Percentiles rank a stretch among this genome's conserved stretches.
phyloP scores from a whole-genome alignment of 37 sponge, comb jelly and placozoan genomes.

The Petrosia ficiformis region DNA sequence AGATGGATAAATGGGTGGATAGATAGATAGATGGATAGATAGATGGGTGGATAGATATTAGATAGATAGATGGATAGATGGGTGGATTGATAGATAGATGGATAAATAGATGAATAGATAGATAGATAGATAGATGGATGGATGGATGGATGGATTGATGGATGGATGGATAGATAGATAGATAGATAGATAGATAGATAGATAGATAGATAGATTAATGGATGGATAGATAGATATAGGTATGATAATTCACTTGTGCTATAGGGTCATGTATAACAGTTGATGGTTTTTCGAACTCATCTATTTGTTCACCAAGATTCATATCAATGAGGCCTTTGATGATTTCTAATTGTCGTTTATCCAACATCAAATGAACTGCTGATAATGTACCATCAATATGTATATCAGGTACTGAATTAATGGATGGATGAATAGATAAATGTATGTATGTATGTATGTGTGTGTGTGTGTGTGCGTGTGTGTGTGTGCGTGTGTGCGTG shows the following conservation, averaged over 20 bases:
- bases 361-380: slow-evolving; percentile 74
- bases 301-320: slow-evolving; percentile 89
- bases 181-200: too few species aligned
- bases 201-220: too few species aligned
- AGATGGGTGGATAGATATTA: too few species aligned
- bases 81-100: too few species aligned
- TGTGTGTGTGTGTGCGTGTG: slow-evolving; percentile 1
- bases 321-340: slow-evolving; percentile 87
- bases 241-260: slow-evolving; percentile 37
- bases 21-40: too few species aligned
- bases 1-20: too few species aligned
- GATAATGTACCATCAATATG: slow-evolving; percentile 66
- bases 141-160: too few species aligned
- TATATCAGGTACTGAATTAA: slow-evolving; percentile 73
- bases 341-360: slow-evolving; percentile 80
- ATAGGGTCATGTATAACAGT: slow-evolving; percentile 82
- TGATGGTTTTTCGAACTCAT: slow-evolving; percentile 90
- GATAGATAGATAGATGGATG: too few species aligned
- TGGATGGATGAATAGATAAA: slow-evolving; percentile 4
- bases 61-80: too few species aligned
- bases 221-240: too few species aligned
- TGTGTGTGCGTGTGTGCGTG: not conserved
- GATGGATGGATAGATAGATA: too few species aligned
- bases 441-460: not conserved
- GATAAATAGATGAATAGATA: too few species aligned